Conservation (phyloP, 2,888 invertebrate genomes). For the Nasonovia ribisnigri region DNA sequence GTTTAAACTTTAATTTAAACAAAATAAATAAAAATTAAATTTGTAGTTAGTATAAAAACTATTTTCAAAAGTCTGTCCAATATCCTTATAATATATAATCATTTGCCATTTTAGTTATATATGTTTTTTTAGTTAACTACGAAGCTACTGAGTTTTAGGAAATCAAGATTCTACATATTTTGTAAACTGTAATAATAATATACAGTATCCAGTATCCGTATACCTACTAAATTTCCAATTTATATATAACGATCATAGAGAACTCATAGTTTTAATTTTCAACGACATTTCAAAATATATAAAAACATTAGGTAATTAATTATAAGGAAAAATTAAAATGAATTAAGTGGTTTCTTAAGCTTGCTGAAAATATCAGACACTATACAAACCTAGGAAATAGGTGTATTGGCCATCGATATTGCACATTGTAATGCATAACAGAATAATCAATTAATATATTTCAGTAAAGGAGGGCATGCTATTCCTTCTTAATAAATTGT, state of each 20-base stretch:
- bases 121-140: background rate
- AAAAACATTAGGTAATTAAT: background rate
- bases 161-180: background rate
- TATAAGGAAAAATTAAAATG: background rate
- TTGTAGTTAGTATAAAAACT: background rate
- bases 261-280: background rate
- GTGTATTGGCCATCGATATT: background rate
- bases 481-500: background rate
- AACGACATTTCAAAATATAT: background rate
- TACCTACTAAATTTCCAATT: background rate
- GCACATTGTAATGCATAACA: background rate
- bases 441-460: background rate
- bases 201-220: background rate
- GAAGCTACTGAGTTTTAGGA: too few relatives aligned
- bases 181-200: background rate
- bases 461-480: background rate
- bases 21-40: too few relatives aligned
- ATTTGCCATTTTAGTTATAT: background rate
- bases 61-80: background rate
- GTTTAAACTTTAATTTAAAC: too few relatives aligned
- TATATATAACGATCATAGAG: background rate
- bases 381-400: background rate
- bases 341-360: too few relatives aligned
- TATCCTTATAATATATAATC: background rate
- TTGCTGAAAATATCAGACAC: background rate